These are phyloP conservation scores for Zosterops pallidus DNA, from an alignment of 2,113 vertebrate species.

Conservation along the genomic window DNA sequence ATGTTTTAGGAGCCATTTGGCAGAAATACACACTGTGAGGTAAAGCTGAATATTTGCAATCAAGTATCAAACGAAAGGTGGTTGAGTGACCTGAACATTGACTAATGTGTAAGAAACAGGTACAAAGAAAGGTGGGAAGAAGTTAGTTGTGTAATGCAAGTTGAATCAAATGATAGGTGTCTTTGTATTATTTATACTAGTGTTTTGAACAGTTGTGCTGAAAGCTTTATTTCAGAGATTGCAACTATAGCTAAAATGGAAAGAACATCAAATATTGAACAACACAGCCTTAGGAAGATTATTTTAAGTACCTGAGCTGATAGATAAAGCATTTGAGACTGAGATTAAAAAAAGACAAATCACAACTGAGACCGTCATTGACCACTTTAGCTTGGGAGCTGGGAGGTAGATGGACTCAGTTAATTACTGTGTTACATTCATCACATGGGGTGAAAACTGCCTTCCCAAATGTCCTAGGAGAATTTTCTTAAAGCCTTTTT, in stretches of 20 bases:
- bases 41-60: neutral
- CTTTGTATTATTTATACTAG: constrained; percentile 56
- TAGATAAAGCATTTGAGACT: neutral
- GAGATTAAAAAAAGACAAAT: constrained; percentile 8
- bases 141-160: neutral
- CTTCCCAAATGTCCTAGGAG: neutral
- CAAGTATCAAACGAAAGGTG: neutral
- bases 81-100: neutral
- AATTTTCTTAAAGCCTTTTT: neutral
- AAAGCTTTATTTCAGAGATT: constrained; percentile 53
- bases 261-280: constrained; percentile 67
- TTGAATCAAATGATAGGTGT: neutral
- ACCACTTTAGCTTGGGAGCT: neutral
- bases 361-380: neutral
- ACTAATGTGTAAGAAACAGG: constrained; percentile 8
- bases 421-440: neutral
- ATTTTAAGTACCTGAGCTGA: constrained; percentile 34
- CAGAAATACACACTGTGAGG: neutral
- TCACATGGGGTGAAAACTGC: neutral
- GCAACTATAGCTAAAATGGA: constrained; percentile 35
- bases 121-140: neutral
- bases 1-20: constrained; percentile 17
- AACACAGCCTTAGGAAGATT: neutral
- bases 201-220: constrained; percentile 44
- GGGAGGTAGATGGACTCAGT: neutral